Percentiles rank a stretch among this genome's conserved stretches.
phyloP scores from a whole-genome alignment of 2,113 vertebrate species.

The Sebastes schlegelii region DNA sequence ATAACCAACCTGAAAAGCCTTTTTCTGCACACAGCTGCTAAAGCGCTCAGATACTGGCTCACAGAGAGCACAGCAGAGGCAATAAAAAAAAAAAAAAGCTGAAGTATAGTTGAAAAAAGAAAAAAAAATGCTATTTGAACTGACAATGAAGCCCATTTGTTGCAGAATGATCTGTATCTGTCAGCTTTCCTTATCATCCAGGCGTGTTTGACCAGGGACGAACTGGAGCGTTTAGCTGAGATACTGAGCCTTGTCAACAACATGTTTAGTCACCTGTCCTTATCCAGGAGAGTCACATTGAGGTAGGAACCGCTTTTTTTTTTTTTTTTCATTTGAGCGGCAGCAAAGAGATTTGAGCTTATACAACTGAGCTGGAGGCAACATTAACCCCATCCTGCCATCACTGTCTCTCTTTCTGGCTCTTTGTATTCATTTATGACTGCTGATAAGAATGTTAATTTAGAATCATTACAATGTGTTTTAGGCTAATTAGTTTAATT shows the following conservation, averaged over 20 bases:
- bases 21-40: not conserved
- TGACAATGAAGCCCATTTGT: slow-evolving; percentile 35
- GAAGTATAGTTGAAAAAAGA: not conserved
- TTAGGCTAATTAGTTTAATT: not conserved
- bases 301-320: slow-evolving; percentile 43
- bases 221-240: slow-evolving; percentile 47
- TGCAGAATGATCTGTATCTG: slow-evolving; percentile 49
- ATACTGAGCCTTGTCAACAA: slow-evolving; percentile 60
- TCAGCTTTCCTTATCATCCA: slow-evolving; percentile 63
- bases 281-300: slow-evolving; percentile 57
- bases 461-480: not conserved
- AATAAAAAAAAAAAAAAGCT: not conserved
- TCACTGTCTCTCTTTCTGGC: not conserved
- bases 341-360: slow-evolving; percentile 52
- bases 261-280: slow-evolving; percentile 58
- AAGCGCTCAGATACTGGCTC: not conserved
- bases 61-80: not conserved
- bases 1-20: slow-evolving; percentile 10
- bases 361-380: slow-evolving; percentile 2
- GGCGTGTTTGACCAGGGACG: slow-evolving; percentile 68
- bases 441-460: not conserved
- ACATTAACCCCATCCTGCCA: slow-evolving; percentile 41
- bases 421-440: not conserved
- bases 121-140: slow-evolving; percentile 22
- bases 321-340: slow-evolving; percentile 32